These are phyloP conservation scores for Sericinus montela DNA, from an alignment of 2,888 invertebrate genomes.

Conservation along the genomic window DNA sequence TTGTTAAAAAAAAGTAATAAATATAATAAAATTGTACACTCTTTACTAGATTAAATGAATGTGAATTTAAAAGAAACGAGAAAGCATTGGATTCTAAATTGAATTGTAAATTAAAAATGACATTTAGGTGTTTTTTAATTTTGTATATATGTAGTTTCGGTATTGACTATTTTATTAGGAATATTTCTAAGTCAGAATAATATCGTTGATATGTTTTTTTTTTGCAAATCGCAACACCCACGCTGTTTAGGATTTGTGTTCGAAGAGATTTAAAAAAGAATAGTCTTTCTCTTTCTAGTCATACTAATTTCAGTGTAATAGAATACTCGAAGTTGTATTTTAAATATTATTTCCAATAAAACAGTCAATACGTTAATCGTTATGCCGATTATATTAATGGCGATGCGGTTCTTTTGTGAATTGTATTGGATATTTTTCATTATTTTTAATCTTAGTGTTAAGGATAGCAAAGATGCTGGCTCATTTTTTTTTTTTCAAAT, in stretches of 20 bases:
- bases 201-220: too few species aligned
- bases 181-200: neutral
- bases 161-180: conserved; percentile 24
- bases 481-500: conserved; percentile 26
- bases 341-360: conserved; percentile 11
- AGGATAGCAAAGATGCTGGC: conserved; percentile 38
- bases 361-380: conserved; percentile 1
- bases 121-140: conserved; percentile 62
- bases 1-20: conserved; percentile 48
- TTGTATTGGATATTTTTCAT: conserved; percentile 35
- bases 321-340: too few species aligned
- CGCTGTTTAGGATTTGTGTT: too few species aligned
- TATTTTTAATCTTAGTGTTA: conserved; percentile 41
- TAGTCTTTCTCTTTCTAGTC: too few species aligned
- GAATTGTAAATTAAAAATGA: conserved; percentile 73
- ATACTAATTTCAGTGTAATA: too few species aligned
- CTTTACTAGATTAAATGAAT: conserved; percentile 66
- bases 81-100: conserved; percentile 78
- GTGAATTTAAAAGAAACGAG: conserved; percentile 61
- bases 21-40: conserved; percentile 53
- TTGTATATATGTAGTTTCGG: conserved; percentile 28
- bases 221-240: too few species aligned
- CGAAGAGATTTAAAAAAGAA: too few species aligned
- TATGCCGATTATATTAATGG: conserved; percentile 20
- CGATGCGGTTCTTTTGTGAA: conserved; percentile 27